phyloP scores from a whole-genome alignment of 1,140 invertebrate species.

The Zaprionus lachaisei region DNA sequence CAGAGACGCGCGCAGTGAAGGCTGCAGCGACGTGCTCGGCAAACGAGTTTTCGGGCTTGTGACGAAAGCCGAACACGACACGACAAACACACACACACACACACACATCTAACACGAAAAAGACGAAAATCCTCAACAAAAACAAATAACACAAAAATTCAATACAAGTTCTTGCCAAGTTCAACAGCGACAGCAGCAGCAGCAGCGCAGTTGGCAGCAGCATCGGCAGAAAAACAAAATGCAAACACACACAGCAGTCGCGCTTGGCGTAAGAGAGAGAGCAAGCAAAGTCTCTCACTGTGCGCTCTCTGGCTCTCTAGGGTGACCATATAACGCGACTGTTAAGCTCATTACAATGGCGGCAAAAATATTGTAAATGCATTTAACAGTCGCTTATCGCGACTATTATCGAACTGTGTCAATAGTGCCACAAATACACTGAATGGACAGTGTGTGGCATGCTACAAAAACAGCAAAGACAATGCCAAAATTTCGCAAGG shows the following conservation, averaged over 20 bases:
- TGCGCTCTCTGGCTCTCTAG: slow-evolving; percentile 20
- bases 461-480: slow-evolving; percentile 21
- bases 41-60: slow-evolving; percentile 49
- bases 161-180: slow-evolving; percentile 72
- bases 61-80: slow-evolving; percentile 43
- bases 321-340: slow-evolving; percentile 37
- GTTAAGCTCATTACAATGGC: slow-evolving; percentile 37
- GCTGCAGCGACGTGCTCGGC: neutral
- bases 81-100: neutral
- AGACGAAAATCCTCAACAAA: slow-evolving; percentile 15
- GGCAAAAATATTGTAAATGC: slow-evolving; percentile 41
- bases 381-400: slow-evolving; percentile 44
- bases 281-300: slow-evolving; percentile 1
- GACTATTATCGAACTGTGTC: slow-evolving; percentile 35
- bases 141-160: slow-evolving; percentile 53
- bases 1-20: slow-evolving; percentile 19
- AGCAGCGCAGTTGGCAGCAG: neutral
- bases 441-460: slow-evolving; percentile 1
- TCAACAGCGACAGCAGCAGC: slow-evolving; percentile 49
- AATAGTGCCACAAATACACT: neutral
- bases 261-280: slow-evolving; percentile 22
- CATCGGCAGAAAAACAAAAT: slow-evolving; percentile 52
- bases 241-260: slow-evolving; percentile 35
- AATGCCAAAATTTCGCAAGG: slow-evolving; percentile 64
- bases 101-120: neutral